Percentiles rank a stretch among this genome's conserved stretches.
These are phyloP conservation scores for Lepidurus apus DNA, from an alignment of 1,140 invertebrate species.

Conservation along the genomic window DNA sequence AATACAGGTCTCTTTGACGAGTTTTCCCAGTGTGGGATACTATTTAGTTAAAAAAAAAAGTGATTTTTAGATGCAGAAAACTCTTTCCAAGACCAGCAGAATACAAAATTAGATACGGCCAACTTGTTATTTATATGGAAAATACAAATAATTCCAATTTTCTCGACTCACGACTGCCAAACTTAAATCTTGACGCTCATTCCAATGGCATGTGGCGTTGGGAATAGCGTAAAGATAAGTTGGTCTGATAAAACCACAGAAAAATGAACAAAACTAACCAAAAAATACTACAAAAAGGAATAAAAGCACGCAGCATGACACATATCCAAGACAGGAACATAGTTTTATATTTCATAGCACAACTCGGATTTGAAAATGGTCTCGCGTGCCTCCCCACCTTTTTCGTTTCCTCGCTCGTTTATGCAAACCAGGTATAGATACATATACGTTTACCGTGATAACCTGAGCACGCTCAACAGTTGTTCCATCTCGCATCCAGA, in stretches of 20 bases:
- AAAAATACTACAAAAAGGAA: not conserved
- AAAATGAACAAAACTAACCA: not conserved
- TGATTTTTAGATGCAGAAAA: too few relatives aligned
- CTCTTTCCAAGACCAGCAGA: too few relatives aligned
- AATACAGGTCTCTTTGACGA: too few relatives aligned
- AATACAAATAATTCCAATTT: not conserved
- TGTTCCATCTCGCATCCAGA: not conserved
- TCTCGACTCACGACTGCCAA: constrained; percentile 5
- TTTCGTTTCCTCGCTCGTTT: not conserved
- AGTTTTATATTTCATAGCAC: not conserved
- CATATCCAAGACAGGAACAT: not conserved
- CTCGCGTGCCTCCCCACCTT: not conserved
- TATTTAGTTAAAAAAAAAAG: too few relatives aligned
- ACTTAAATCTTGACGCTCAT: not conserved
- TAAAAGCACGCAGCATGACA: constrained; percentile 4
- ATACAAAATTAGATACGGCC: too few relatives aligned
- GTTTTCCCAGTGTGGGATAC: too few relatives aligned
- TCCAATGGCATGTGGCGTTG: not conserved
- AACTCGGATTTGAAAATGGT: constrained; percentile 2
- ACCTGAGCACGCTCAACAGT: not conserved
- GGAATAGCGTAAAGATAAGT: constrained; percentile 7
- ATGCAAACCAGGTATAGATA: not conserved
- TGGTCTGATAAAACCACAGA: not conserved
- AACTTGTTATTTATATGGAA: not conserved
- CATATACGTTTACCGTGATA: not conserved